phyloP scores from a whole-genome alignment of 2,797 vertebrate species.

The Neosilurus hyrtlii region DNA sequence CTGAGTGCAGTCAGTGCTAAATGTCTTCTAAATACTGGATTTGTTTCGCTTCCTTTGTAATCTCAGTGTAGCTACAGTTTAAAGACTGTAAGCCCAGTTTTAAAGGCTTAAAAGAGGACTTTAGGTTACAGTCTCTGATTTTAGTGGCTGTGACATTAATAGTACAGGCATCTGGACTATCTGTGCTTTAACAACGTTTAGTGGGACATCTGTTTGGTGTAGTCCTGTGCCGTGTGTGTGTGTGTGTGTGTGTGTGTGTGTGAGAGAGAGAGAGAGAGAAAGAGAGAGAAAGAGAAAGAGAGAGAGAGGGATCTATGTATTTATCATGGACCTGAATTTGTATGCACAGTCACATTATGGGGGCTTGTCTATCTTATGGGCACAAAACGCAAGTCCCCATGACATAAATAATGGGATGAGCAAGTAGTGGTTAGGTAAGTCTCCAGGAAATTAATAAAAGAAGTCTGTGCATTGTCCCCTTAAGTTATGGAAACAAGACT shows the following conservation, averaged over 20 bases:
- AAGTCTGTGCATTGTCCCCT: no score
- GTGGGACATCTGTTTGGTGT: constrained; percentile 35
- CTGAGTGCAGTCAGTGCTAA: background rate
- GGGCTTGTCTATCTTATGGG: no score
- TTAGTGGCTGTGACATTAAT: constrained; percentile 25
- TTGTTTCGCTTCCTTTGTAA: background rate
- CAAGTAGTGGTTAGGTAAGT: no score
- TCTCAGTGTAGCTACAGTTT: background rate
- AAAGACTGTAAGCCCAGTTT: background rate
- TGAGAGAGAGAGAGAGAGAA: background rate
- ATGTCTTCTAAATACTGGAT: constrained; percentile 5
- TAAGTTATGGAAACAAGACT: no score
- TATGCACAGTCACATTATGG: no score
- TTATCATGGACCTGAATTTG: no score
- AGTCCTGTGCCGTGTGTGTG: background rate
- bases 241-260: constrained; percentile 3
- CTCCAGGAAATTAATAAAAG: no score
- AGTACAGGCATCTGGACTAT: constrained; percentile 25
- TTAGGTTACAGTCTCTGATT: constrained; percentile 15
- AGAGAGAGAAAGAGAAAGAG: no score
- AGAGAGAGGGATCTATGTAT: no score
- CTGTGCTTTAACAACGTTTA: constrained; percentile 33
- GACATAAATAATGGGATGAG: no score
- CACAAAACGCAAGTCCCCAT: no score
- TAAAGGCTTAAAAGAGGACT: background rate